Evolutionary conservation across 92 coral and sea anemone species (phyloP).

Genomic region (Hydrozoanthus gracilis): DNA sequence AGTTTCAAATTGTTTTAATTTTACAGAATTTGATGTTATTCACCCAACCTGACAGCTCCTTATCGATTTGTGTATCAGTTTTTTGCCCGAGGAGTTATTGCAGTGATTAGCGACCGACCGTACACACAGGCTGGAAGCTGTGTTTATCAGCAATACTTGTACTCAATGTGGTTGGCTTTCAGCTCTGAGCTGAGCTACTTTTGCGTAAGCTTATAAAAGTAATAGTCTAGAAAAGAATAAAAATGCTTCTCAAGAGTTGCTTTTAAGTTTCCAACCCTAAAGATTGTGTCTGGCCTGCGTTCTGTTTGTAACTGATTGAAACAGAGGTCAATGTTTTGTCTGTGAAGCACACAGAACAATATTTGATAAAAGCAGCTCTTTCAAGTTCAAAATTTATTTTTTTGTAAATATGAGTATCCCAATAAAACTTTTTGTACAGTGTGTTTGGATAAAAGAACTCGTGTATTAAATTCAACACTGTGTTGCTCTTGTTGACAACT

Average conservation of each 20-base stretch:
- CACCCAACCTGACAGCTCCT: constrained; percentile 39
- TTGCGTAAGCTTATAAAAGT: not conserved
- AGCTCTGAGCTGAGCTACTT: not conserved
- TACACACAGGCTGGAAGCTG: not conserved
- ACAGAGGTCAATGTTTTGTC: constrained; percentile 40
- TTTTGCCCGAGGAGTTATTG: constrained; percentile 42
- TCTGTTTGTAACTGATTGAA: constrained; percentile 21
- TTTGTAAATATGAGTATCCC: not conserved
- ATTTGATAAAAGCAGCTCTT: not conserved
- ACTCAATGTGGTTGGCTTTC: not conserved
- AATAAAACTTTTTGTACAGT: not conserved
- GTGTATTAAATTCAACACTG: not conserved
- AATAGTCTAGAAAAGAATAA: constrained; percentile 12
- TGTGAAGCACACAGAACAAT: constrained; percentile 3
- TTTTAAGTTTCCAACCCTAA: constrained; percentile 1
- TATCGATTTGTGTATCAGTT: constrained; percentile 30
- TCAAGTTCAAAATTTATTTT: not conserved
- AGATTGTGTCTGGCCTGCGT: constrained; percentile 14
- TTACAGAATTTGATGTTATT: constrained; percentile 24
- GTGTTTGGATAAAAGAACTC: constrained; percentile 2
- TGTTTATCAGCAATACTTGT: constrained; percentile 13
- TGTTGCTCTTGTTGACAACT: constrained; percentile 5
- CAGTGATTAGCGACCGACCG: constrained; percentile 10
- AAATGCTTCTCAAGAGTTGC: too few species aligned
- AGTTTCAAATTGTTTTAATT: constrained; percentile 30